Base-by-base conservation (phyloP, 2,888 invertebrate species). In the Zele albiditarsus region DNA sequence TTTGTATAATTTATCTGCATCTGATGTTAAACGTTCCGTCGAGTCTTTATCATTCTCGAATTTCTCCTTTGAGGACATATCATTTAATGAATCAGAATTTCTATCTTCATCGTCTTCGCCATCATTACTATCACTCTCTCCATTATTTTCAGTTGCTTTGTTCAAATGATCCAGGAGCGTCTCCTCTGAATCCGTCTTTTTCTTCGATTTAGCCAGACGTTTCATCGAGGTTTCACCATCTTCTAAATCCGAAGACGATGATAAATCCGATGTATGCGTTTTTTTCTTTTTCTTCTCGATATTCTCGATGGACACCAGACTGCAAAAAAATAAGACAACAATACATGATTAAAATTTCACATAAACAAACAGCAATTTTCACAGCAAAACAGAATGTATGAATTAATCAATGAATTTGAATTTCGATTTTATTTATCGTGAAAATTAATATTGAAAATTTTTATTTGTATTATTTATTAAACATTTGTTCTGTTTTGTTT, bases 161-260 rank as follows among this genome's bases (percentile, higher is more conserved):
- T 83, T 69, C 25, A 88, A 78, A 66, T 87, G 83, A 80, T 87
- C 82, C 76, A 84, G 49, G 12, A 85, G 77, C 28, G 82, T 82
- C 8, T 86, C 86, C 46, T 82, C 80, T 3, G 76, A 75, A 25
- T 82, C 82, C 60, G 84, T 80, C 1, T 68, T 78, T 79, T 42
- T 75, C 83, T 28, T 73, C 81, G 0, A 20, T 31, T 60, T 67
- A 71, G 68, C 65, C 33, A 42, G 75, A 67, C 4, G 66, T 25
- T 38, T 57, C 74, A 46, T 38, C 14, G 72, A 72, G 25, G 75
- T 72, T 8, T 76, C 69, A 5, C 80, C 79, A 70, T 80, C 75
- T 20, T 70, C 70, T 3, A 76, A 60, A 60, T 71, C 70, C 4
- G 53, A 38, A 2, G 38, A 38, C 38, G 12, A 38, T 38, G 38